Evolutionary conservation across 2,113 vertebrate genomes (phyloP).

Genomic region (Monarcha castaneiventris): DNA sequence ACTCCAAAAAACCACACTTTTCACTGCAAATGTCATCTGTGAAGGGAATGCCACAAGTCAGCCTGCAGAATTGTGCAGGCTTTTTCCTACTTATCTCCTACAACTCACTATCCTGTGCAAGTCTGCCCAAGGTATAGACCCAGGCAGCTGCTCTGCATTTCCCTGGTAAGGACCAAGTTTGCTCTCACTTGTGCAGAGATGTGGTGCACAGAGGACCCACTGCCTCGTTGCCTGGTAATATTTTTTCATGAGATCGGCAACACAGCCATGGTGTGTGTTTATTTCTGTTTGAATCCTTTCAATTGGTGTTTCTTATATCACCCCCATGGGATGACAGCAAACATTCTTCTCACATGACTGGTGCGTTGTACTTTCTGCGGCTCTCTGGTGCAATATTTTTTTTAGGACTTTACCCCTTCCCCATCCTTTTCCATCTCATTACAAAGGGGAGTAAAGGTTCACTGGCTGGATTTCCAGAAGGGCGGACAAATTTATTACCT

Average conservation of each 20-base stretch:
- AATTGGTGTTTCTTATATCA: background rate
- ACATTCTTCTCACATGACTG: slow-evolving; percentile 32
- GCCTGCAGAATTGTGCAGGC: background rate
- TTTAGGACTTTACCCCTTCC: background rate
- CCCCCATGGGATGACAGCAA: background rate
- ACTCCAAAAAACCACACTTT: background rate
- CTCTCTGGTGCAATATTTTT: background rate
- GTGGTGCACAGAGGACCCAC: background rate
- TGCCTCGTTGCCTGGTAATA: background rate
- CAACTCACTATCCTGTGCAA: background rate
- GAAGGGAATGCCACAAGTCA: background rate
- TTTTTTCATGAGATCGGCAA: background rate
- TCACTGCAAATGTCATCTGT: background rate
- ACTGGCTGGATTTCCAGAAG: slow-evolving; percentile 27
- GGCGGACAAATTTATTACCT: background rate
- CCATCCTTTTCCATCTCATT: background rate
- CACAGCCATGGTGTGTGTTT: background rate
- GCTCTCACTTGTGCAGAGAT: background rate
- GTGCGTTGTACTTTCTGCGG: background rate
- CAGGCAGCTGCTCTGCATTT: background rate
- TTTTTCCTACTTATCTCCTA: background rate
- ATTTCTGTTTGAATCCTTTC: background rate
- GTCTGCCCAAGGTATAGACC: background rate
- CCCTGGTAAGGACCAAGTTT: background rate
- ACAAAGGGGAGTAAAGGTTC: slow-evolving; percentile 21